Conservation (phyloP, 2,113 vertebrate genomes). For the Amblyornis subalaris region DNA sequence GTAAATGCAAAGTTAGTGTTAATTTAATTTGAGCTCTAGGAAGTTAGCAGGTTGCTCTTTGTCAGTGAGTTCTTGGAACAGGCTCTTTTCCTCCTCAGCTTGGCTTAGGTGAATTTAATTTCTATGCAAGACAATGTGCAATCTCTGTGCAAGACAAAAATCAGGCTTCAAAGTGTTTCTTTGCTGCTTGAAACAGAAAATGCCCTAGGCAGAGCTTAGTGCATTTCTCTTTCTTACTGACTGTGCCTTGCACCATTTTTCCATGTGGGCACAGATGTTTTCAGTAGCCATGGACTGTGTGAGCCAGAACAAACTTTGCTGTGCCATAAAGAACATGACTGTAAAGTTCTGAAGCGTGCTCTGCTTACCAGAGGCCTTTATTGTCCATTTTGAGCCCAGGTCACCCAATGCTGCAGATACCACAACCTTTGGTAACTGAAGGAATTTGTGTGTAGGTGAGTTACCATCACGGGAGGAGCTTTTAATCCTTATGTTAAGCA, state of each 20-base stretch:
- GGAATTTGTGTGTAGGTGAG: background rate
- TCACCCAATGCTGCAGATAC: accelerated
- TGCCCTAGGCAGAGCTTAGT: background rate
- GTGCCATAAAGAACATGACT: background rate
- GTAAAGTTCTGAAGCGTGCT: background rate
- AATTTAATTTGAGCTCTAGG: background rate
- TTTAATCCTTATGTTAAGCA: background rate
- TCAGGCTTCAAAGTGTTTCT: background rate
- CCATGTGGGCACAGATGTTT: background rate
- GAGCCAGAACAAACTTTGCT: background rate
- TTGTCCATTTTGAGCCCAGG: background rate
- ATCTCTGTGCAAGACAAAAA: background rate
- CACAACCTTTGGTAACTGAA: background rate
- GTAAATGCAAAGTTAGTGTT: background rate
- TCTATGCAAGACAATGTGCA: too few species aligned
- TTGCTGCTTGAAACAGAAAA: background rate
- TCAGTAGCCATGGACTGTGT: background rate
- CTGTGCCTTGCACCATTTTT: background rate
- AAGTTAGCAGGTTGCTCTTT: background rate
- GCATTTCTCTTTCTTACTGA: background rate
- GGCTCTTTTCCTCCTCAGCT: background rate
- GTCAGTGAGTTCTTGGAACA: background rate
- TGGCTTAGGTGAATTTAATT: background rate
- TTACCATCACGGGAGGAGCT: background rate
- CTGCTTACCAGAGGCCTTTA: background rate